A percentile compares a stretch with the other conserved stretches of the same genome.
phyloP scores from a whole-genome alignment of 2,113 vertebrate species.

The Plestiodon gilberti region DNA sequence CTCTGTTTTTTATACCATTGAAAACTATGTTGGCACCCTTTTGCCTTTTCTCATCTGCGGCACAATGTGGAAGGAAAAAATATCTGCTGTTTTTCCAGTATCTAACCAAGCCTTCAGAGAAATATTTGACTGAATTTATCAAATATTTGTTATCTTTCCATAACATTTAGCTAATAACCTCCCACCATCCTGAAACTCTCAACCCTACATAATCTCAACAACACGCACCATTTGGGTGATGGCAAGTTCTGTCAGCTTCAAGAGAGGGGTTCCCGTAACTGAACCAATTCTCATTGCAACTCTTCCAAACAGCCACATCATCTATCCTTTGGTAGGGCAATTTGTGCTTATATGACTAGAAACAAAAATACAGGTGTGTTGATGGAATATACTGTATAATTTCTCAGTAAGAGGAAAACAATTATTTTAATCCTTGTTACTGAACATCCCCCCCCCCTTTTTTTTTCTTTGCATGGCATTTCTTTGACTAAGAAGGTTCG shows the following conservation, averaged over 20 bases:
- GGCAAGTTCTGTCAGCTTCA: not conserved
- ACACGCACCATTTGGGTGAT: not conserved
- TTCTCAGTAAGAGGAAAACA: constrained; percentile 11
- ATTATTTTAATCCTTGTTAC: constrained; percentile 23
- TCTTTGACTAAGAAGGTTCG: constrained; percentile 36
- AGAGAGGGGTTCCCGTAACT: constrained; percentile 1
- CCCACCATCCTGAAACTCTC: constrained; percentile 29
- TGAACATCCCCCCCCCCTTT: constrained; percentile 17
- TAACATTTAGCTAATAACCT: constrained; percentile 38
- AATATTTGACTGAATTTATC: constrained; percentile 41
- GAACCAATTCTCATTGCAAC: not conserved
- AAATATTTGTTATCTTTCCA: constrained; percentile 45
- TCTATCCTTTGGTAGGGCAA: not conserved
- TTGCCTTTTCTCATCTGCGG: not conserved
- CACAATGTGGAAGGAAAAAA: constrained; percentile 12
- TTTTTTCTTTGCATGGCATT: constrained; percentile 5
- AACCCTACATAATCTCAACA: not conserved
- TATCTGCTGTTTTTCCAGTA: not conserved
- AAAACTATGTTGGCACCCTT: not conserved
- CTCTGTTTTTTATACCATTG: not conserved
- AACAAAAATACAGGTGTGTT: not conserved
- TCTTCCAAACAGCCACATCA: not conserved
- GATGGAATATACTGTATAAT: constrained; percentile 1
- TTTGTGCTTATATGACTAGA: not conserved
- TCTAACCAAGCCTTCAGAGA: constrained; percentile 8